Conservation (phyloP, 2,888 invertebrate genomes). For the Orthonevra nobilis region DNA sequence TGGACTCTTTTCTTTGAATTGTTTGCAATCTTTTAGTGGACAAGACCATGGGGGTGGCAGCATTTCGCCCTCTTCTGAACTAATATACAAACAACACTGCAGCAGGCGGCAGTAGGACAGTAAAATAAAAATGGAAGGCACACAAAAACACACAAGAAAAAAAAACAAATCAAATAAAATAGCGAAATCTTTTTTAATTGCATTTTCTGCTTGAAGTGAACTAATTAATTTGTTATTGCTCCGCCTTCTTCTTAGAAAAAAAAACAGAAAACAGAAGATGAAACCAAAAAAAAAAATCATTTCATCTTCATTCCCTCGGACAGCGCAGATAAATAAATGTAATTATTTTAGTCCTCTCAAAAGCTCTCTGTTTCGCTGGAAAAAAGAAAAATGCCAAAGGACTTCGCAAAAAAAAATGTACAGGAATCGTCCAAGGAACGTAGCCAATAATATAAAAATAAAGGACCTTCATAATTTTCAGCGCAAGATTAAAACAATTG, state of each 20-base stretch:
- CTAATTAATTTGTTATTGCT: slow-evolving; percentile 79
- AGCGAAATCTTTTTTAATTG: slow-evolving; percentile 75
- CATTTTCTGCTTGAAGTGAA: slow-evolving; percentile 76
- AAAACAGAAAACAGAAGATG: slow-evolving; percentile 10
- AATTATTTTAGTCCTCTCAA: slow-evolving; percentile 69
- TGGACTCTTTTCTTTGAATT: slow-evolving; percentile 63
- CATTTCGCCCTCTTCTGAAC: no score
- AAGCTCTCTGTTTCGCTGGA: slow-evolving; percentile 63
- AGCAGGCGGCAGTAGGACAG: slow-evolving; percentile 21
- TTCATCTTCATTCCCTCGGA: slow-evolving; percentile 65
- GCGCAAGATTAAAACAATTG: slow-evolving; percentile 76
- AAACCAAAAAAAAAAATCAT: slow-evolving; percentile 48
- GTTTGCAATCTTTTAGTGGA: slow-evolving; percentile 67
- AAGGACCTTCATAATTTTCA: slow-evolving; percentile 79
- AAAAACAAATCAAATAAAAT: slow-evolving; percentile 65
- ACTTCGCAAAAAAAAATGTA: background rate
- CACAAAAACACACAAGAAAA: slow-evolving; percentile 40
- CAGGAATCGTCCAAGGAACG: slow-evolving; percentile 15
- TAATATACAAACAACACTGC: no score
- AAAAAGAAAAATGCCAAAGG: slow-evolving; percentile 57
- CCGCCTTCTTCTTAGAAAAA: slow-evolving; percentile 71
- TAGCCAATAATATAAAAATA: slow-evolving; percentile 70
- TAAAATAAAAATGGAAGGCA: slow-evolving; percentile 25
- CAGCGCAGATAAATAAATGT: slow-evolving; percentile 69
- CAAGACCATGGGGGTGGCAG: slow-evolving; percentile 38